A percentile compares a stretch with the other conserved stretches of the same genome.
These are phyloP conservation scores for Muschampia plurimacula DNA, from an alignment of 2,888 invertebrate genomes.

Conservation along the genomic window DNA sequence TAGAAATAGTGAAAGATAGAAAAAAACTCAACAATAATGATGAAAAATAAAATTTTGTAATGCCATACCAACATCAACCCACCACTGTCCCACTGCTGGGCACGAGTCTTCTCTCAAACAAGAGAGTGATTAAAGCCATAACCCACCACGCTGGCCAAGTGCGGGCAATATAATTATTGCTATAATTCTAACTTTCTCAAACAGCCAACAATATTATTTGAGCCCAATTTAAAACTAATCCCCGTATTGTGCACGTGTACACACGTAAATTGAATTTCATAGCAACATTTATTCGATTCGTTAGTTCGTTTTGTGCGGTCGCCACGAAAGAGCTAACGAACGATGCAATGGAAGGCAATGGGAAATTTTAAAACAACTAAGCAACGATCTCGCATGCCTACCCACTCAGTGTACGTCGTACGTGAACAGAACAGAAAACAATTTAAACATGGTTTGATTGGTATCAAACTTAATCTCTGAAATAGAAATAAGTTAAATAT, in stretches of 20 bases:
- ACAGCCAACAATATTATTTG: background rate
- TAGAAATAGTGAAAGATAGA: too few relatives aligned
- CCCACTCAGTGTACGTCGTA: too few relatives aligned
- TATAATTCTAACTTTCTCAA: too few relatives aligned
- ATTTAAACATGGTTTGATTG: background rate
- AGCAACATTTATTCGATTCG: conserved; percentile 25
- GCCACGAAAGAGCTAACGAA: conserved; percentile 9
- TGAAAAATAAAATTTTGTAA: too few relatives aligned
- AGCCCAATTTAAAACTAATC: background rate
- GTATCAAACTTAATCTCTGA: background rate
- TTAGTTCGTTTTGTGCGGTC: conserved; percentile 15
- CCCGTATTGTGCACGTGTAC: background rate
- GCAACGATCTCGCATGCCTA: background rate
- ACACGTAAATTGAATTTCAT: conserved; percentile 9
- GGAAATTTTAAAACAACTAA: background rate
- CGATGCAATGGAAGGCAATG: background rate
- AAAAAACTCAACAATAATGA: too few relatives aligned
- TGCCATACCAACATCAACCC: too few relatives aligned
- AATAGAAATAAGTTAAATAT: too few relatives aligned
- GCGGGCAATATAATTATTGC: too few relatives aligned
- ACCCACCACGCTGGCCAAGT: too few relatives aligned
- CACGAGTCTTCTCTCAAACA: too few relatives aligned
- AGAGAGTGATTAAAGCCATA: too few relatives aligned
- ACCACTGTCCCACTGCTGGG: too few relatives aligned
- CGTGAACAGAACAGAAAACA: background rate